These are phyloP conservation scores for Pandemis corylana DNA, from an alignment of 2,888 invertebrate species.

Conservation along the genomic window DNA sequence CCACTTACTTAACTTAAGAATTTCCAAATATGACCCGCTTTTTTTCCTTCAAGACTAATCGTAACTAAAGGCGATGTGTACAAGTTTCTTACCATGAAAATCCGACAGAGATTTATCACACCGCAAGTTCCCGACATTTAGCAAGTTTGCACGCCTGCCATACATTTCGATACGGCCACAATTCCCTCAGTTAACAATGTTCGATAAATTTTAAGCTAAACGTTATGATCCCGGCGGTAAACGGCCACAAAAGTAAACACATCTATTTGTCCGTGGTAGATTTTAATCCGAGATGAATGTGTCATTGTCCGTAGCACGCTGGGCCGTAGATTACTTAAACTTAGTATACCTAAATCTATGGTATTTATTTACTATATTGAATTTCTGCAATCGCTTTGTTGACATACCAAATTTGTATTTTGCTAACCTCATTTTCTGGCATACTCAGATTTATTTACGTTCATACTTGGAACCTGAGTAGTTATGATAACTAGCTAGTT, in stretches of 20 bases:
- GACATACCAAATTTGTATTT: slow-evolving; percentile 39
- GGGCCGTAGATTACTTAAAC: slow-evolving; percentile 45
- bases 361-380: slow-evolving; percentile 32
- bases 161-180: slow-evolving; percentile 46
- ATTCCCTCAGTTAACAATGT: slow-evolving; percentile 44
- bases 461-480: not conserved
- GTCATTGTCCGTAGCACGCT: slow-evolving; percentile 59
- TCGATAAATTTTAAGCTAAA: slow-evolving; percentile 45
- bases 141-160: slow-evolving; percentile 45
- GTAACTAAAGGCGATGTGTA: slow-evolving; percentile 23
- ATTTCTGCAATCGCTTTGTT: slow-evolving; percentile 33
- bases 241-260: slow-evolving; percentile 54
- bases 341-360: slow-evolving; percentile 36
- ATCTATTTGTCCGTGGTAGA: slow-evolving; percentile 71
- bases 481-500: slow-evolving; percentile 7
- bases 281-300: slow-evolving; percentile 73
- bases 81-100: slow-evolving; percentile 33
- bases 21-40: slow-evolving; percentile 5
- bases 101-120: slow-evolving; percentile 34
- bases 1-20: not conserved
- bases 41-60: slow-evolving; percentile 20
- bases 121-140: slow-evolving; percentile 38
- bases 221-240: slow-evolving; percentile 46
- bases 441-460: not conserved
- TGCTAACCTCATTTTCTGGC: slow-evolving; percentile 27